Conservation (phyloP, 2,888 invertebrate genomes). For the Troides helena region DNA sequence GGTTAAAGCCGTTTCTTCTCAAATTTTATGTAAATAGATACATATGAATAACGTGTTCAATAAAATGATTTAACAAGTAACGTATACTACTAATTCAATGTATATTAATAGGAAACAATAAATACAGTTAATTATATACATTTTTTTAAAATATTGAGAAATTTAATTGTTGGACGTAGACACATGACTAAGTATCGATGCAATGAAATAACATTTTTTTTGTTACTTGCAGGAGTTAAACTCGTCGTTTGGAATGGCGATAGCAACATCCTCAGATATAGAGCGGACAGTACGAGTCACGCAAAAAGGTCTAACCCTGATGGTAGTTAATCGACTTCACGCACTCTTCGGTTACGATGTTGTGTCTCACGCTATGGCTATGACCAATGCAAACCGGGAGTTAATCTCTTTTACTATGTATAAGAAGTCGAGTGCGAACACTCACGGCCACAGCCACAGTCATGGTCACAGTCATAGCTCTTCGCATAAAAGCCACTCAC, state of each 20-base stretch:
- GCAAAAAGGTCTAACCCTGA: constrained; percentile 68
- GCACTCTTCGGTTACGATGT: constrained; percentile 74
- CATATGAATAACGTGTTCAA: too few relatives aligned
- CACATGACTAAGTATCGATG: not conserved
- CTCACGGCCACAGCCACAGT: constrained; percentile 50
- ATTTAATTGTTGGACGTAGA: not conserved
- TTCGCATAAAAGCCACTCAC: constrained; percentile 48
- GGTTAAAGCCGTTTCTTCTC: too few relatives aligned
- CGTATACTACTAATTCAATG: too few relatives aligned
- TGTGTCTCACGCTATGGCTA: constrained; percentile 74
- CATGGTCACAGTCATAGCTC: constrained; percentile 43
- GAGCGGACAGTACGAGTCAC: constrained; percentile 66
- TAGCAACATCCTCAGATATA: constrained; percentile 56
- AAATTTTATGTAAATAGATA: too few relatives aligned
- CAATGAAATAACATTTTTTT: constrained; percentile 3
- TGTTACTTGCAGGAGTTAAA: constrained; percentile 61
- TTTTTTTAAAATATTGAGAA: too few relatives aligned
- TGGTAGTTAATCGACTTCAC: constrained; percentile 72
- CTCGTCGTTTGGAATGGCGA: constrained; percentile 58
- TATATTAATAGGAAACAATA: too few relatives aligned
- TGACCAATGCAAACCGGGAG: constrained; percentile 75
- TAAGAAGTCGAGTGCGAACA: constrained; percentile 60
- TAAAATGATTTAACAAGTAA: too few relatives aligned
- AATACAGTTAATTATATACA: too few relatives aligned
- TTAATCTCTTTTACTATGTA: constrained; percentile 74